These are phyloP conservation scores for Tipula lateralis DNA, from an alignment of 2,888 invertebrate genomes.

Conservation along the genomic window DNA sequence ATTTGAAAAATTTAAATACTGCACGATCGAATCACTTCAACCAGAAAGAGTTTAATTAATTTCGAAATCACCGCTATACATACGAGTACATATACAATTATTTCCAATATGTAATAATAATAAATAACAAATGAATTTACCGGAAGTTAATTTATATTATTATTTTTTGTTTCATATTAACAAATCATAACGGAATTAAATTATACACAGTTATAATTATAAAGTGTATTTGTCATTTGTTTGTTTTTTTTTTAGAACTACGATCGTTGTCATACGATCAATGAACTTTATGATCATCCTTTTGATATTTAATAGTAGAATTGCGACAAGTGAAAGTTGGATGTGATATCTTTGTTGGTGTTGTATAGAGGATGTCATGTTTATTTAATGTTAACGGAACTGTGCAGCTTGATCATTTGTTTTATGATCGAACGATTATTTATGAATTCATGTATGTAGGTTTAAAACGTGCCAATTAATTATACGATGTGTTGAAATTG, in stretches of 20 bases:
- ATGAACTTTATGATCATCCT: background rate
- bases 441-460: too few species aligned
- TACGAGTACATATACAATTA: too few species aligned
- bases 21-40: background rate
- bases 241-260: background rate
- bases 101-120: background rate
- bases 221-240: slow-evolving; percentile 3
- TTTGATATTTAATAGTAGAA: background rate
- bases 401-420: background rate
- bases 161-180: background rate
- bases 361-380: background rate
- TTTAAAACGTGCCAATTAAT: too few species aligned
- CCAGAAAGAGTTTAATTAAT: background rate
- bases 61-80: background rate
- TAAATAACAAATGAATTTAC: background rate
- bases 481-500: too few species aligned
- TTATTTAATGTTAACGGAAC: background rate
- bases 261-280: background rate
- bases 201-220: slow-evolving; percentile 4
- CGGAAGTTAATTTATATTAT: background rate
- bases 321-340: background rate
- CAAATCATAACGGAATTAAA: slow-evolving; percentile 1
- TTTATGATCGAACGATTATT: background rate
- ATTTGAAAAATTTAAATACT: too few species aligned
- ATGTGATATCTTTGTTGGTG: background rate